Evolutionary conservation across 2,113 vertebrate species (phyloP).

Genomic region (Lasiurus cinereus): DNA sequence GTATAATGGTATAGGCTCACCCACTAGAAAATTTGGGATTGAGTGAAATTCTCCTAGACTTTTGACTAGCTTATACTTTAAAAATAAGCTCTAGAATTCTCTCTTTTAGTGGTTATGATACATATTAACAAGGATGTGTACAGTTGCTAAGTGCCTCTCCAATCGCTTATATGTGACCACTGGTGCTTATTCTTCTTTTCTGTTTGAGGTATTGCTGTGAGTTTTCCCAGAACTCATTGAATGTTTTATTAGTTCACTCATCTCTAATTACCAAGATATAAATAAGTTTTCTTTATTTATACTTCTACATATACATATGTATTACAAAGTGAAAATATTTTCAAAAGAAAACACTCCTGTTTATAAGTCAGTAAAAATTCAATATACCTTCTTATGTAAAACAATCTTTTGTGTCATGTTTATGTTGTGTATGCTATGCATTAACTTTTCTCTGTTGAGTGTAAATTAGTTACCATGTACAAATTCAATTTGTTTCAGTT

Average conservation of each 20-base stretch:
- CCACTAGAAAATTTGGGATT: background rate
- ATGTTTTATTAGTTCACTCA: constrained; percentile 32
- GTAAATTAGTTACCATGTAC: background rate
- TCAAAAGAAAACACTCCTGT: background rate
- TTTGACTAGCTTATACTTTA: background rate
- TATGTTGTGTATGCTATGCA: background rate
- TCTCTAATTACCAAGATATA: background rate
- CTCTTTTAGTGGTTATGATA: background rate
- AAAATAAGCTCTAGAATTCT: background rate
- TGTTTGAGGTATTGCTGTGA: background rate
- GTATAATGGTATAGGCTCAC: background rate
- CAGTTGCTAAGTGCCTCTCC: background rate
- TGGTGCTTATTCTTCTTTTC: background rate
- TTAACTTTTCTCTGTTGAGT: background rate
- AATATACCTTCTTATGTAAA: background rate
- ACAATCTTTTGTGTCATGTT: background rate
- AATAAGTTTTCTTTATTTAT: background rate
- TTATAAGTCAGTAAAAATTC: constrained; percentile 22
- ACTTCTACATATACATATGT: background rate
- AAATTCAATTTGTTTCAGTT: background rate
- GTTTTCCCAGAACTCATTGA: background rate
- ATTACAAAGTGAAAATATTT: background rate
- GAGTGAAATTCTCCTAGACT: background rate
- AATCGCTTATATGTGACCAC: background rate
- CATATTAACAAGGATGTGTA: background rate